phyloP scores from a whole-genome alignment of 2,113 vertebrate species.

The Coptodon rendalli region DNA sequence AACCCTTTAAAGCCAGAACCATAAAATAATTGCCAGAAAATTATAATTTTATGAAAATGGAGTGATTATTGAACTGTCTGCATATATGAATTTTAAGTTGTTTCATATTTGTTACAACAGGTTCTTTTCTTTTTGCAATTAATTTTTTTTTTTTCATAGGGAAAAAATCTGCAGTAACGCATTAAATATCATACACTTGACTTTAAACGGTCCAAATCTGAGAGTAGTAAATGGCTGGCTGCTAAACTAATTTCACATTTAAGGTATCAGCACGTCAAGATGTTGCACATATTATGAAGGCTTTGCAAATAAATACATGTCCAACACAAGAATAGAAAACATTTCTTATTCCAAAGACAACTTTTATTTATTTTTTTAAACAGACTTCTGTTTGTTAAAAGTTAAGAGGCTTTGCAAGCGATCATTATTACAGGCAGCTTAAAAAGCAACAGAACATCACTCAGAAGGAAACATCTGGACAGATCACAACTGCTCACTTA shows the following conservation, averaged over 20 bases:
- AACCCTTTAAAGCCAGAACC: background rate
- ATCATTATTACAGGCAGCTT: slow-evolving; percentile 44
- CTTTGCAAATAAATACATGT: background rate
- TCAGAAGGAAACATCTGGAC: background rate
- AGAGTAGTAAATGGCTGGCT: background rate
- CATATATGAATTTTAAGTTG: background rate
- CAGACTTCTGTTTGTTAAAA: background rate
- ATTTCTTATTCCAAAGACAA: background rate
- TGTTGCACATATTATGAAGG: background rate
- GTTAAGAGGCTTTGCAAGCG: background rate
- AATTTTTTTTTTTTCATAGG: background rate
- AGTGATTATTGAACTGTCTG: background rate
- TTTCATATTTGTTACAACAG: background rate
- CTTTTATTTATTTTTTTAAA: background rate
- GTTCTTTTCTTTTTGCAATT: background rate
- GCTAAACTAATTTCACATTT: background rate
- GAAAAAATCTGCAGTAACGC: background rate
- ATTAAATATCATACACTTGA: background rate
- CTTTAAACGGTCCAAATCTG: background rate
- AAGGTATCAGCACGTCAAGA: background rate
- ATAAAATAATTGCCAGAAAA: background rate
- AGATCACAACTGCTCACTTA: background rate
- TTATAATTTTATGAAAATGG: background rate
- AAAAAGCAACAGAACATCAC: slow-evolving; percentile 17
- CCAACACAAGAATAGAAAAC: background rate